Evolutionary conservation across 2,797 vertebrate species (phyloP), one percentile per base, ranked within the genome.

Genomic region (Mionectes olivaceus): DNA sequence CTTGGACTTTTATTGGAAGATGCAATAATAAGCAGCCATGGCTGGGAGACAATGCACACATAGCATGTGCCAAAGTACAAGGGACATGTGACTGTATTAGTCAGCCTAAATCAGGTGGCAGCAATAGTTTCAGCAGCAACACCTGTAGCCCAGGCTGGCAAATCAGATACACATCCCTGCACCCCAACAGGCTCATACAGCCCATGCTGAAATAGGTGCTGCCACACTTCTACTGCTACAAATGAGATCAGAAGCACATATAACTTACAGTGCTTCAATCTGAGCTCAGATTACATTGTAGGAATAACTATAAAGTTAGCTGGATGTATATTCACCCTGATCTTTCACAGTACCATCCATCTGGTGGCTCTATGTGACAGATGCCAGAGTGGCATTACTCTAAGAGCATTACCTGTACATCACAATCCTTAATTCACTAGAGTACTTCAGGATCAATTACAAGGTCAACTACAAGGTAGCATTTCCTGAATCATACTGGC

Each of bases 111-210:
- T 60, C 22, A 80, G 35, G 22, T 81, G 28, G 60, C 50, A 90
- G 39, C 39, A 87, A n/a, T 0, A 85, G 63, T 46, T 50, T 57
- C 0, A 0, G 4, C 22, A 71, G 49, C 39, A 83, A 28, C 13
- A 53, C 13, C 30, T n/a, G 10, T 27, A 78, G 35, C 7, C 23
- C 30, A 56, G 33, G 46, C 17, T 70, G 65, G 25, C 13, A 65
- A 61, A 73, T 9, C 32, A 75, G 57, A 75, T 7, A 59, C 16
- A 69, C 4, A 53, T 1, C 10, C 5, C 25, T 74, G 65, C 32
- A 56, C 18, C 39, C 84, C 67, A 73, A 30, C 5, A 84, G 63
- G 32, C 12, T 56, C 25, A 23, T 12, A 37, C 3, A 59, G 61
- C 57, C 35, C 14, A 6, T 5, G 28, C 0, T 75, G 63, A 92